phyloP scores from a whole-genome alignment of 2,888 invertebrate genomes.

The Caenorhabditis japonica region DNA sequence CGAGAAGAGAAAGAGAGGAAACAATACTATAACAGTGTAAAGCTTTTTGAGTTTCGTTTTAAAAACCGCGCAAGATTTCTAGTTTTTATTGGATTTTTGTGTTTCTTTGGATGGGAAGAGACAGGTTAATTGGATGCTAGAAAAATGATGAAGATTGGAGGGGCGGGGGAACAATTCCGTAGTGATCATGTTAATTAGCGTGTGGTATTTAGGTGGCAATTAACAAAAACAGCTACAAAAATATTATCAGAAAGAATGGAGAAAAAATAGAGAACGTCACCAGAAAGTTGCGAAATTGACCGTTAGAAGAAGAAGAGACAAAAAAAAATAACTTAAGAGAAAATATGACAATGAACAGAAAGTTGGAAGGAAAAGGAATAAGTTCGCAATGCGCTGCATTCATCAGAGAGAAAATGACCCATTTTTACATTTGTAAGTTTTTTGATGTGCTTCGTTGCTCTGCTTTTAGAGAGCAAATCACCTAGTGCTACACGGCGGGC shows the following conservation, averaged over 20 bases:
- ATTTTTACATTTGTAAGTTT: constrained; percentile 48
- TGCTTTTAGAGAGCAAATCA: constrained; percentile 9
- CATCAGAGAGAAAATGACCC: constrained; percentile 50
- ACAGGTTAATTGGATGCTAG: constrained; percentile 39
- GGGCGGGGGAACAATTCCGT: constrained; percentile 1
- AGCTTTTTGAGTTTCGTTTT: constrained; percentile 38
- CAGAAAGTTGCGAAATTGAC: constrained; percentile 41
- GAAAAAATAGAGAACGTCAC: constrained; percentile 14
- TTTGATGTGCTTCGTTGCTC: too few species aligned
- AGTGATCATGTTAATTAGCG: constrained; percentile 25
- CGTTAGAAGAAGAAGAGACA: constrained; percentile 30
- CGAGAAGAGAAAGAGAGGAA: constrained; percentile 9
- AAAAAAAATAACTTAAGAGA: constrained; percentile 43
- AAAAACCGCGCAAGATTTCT: constrained; percentile 43
- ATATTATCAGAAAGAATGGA: constrained; percentile 10
- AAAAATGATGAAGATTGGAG: constrained; percentile 10
- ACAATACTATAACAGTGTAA: constrained; percentile 40
- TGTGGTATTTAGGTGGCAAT: constrained; percentile 2
- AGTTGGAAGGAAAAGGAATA: constrained; percentile 18
- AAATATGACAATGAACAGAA: constrained; percentile 45
- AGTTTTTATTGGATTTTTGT: constrained; percentile 19
- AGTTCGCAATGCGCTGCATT: constrained; percentile 46
- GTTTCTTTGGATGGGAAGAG: constrained; percentile 8
- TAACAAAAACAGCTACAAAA: constrained; percentile 21
- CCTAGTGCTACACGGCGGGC: constrained; percentile 33